These are phyloP conservation scores for Sminthurides bifidus DNA, from an alignment of 1,140 invertebrate genomes.

Conservation along the genomic window DNA sequence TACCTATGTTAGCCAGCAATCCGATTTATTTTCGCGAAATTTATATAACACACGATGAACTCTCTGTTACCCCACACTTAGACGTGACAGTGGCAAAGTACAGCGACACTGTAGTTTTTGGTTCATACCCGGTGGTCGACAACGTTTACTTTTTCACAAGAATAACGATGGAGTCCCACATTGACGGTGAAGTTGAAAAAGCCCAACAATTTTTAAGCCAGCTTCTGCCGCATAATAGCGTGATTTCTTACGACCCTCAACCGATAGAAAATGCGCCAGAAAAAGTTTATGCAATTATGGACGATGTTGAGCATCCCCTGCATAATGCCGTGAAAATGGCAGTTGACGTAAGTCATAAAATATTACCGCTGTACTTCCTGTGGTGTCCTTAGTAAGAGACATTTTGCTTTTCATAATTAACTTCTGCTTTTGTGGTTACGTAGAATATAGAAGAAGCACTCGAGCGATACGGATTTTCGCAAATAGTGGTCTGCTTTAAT, in stretches of 20 bases:
- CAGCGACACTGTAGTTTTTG: slow-evolving; percentile 46
- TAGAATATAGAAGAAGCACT: slow-evolving; percentile 36
- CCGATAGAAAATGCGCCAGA: slow-evolving; percentile 17
- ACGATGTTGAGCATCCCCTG: slow-evolving; percentile 21
- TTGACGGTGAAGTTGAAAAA: slow-evolving; percentile 32
- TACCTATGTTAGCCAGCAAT: slow-evolving; percentile 33
- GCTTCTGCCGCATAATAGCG: slow-evolving; percentile 21
- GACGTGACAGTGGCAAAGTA: slow-evolving; percentile 43
- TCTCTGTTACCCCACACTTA: slow-evolving; percentile 43
- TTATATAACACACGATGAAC: slow-evolving; percentile 47
- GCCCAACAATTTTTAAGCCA: slow-evolving; percentile 36
- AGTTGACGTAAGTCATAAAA: slow-evolving; percentile 4
- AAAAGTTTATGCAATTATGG: slow-evolving; percentile 27
- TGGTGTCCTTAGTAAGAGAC: not conserved
- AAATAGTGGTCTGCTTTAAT: slow-evolving; percentile 84
- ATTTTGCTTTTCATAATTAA: not conserved
- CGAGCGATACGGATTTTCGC: slow-evolving; percentile 47
- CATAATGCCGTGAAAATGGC: slow-evolving; percentile 25
- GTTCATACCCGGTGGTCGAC: slow-evolving; percentile 53
- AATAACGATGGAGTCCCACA: slow-evolving; percentile 41
- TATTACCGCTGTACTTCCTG: not conserved
- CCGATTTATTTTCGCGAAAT: slow-evolving; percentile 38
- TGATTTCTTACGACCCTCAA: slow-evolving; percentile 28
- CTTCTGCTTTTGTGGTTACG: slow-evolving; percentile 18
- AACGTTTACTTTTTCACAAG: slow-evolving; percentile 39